Conservation (phyloP, 2,113 vertebrate genomes). For the Crocuta crocuta region DNA sequence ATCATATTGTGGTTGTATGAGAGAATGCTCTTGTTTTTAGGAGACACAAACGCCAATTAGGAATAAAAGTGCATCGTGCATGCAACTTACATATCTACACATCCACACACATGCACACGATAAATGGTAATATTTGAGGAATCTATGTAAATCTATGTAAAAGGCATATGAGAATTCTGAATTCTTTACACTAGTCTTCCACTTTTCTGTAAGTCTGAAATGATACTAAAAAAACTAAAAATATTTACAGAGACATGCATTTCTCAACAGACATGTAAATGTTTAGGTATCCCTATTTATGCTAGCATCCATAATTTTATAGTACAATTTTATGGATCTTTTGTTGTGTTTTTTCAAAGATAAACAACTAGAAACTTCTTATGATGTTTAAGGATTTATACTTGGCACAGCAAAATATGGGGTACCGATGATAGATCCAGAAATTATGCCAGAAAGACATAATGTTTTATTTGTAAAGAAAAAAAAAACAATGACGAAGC, state of each 20-base stretch:
- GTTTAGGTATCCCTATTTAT: background rate
- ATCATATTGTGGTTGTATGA: background rate
- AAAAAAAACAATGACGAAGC: background rate
- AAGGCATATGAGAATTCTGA: background rate
- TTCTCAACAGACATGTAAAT: background rate
- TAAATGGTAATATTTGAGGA: background rate
- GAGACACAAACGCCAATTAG: background rate
- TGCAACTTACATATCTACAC: background rate
- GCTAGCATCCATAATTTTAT: background rate
- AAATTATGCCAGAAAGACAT: background rate
- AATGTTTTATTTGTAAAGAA: background rate
- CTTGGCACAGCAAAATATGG: background rate
- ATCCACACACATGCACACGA: rapidly evolving
- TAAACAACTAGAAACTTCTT: background rate
- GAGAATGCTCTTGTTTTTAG: background rate
- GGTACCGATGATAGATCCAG: background rate
- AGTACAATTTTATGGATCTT: background rate
- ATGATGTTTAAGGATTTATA: conserved; percentile 6
- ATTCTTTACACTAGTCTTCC: background rate
- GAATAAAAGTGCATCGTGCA: background rate
- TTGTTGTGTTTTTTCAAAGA: conserved; percentile 12
- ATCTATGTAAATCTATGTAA: background rate
- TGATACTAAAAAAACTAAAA: background rate
- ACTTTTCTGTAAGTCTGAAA: background rate
- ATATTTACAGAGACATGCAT: background rate